Evolutionary conservation across 2,797 vertebrate species (phyloP).

Genomic region (Chromis chromis): DNA sequence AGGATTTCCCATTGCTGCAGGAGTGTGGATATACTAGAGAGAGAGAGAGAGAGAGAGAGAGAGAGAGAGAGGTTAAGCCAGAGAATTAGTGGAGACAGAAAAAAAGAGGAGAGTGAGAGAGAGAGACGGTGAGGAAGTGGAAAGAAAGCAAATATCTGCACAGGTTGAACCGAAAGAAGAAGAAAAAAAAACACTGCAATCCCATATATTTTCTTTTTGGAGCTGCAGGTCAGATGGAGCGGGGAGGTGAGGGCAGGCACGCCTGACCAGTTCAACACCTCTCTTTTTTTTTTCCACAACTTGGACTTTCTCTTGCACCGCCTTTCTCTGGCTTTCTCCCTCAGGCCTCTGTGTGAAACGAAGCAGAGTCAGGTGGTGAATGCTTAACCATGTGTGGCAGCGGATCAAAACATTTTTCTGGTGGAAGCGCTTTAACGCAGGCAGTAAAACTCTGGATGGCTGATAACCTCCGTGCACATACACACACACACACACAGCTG

Average conservation of each 20-base stretch:
- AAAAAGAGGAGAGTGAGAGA: conserved; percentile 29
- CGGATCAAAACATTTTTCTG: conserved; percentile 72
- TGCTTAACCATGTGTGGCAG: conserved; percentile 77
- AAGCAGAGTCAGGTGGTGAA: conserved; percentile 73
- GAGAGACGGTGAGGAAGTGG: conserved; percentile 9
- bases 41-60: conserved; percentile 31
- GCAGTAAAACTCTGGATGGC: conserved; percentile 61
- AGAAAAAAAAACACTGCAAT: conserved; percentile 1
- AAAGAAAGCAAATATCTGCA: conserved; percentile 40
- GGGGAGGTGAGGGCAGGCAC: conserved; percentile 36
- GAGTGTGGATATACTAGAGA: conserved; percentile 56
- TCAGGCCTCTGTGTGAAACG: conserved; percentile 56
- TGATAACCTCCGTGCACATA: conserved; percentile 50
- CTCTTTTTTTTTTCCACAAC: conserved; percentile 56
- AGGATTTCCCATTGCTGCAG: conserved; percentile 80
- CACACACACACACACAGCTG: conserved; percentile 14
- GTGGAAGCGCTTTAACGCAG: conserved; percentile 61
- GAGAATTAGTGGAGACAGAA: conserved; percentile 10
- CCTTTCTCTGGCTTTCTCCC: conserved; percentile 30
- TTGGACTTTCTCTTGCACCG: conserved; percentile 36
- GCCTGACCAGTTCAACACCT: conserved; percentile 59
- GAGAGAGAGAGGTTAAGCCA: conserved; percentile 26
- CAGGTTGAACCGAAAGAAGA: conserved; percentile 30
- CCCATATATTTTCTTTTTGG: conserved; percentile 40
- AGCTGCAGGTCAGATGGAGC: conserved; percentile 35